Evolutionary conservation across 2,888 invertebrate species (phyloP).

Genomic region (Mantis religiosa): DNA sequence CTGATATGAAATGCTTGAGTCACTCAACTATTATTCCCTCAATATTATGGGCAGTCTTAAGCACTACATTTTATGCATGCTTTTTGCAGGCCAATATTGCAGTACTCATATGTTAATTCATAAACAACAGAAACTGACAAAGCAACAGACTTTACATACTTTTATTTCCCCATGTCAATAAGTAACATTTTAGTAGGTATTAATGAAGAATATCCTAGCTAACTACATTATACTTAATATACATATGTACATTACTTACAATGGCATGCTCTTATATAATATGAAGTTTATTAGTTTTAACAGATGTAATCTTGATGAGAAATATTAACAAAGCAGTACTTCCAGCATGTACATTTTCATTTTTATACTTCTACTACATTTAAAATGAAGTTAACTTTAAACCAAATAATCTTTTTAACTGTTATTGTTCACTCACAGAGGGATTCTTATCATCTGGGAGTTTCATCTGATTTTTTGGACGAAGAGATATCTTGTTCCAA

Average conservation of each 20-base stretch:
- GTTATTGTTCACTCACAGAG: slow-evolving; percentile 55
- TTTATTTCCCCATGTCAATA: not conserved
- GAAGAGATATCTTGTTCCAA: slow-evolving; percentile 75
- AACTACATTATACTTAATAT: not conserved
- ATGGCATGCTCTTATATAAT: not conserved
- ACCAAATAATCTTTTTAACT: not conserved
- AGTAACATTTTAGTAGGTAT: not conserved
- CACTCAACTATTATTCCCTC: no score
- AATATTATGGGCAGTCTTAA: not conserved
- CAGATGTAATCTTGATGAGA: not conserved
- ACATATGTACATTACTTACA: not conserved
- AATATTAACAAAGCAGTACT: not conserved
- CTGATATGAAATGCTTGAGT: no score
- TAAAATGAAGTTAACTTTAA: not conserved
- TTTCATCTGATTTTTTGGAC: slow-evolving; percentile 91
- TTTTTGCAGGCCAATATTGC: not conserved
- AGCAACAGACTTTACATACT: not conserved
- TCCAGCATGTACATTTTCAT: not conserved
- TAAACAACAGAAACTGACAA: not conserved
- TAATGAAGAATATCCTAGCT: not conserved
- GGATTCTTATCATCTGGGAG: slow-evolving; percentile 93
- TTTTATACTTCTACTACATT: not conserved
- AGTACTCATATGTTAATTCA: not conserved
- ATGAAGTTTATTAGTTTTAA: not conserved
- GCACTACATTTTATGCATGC: not conserved